Percentiles rank a stretch among this genome's conserved stretches.
These are phyloP conservation scores for Phymastichus coffea DNA, from an alignment of 1,140 invertebrate genomes.

Conservation along the genomic window DNA sequence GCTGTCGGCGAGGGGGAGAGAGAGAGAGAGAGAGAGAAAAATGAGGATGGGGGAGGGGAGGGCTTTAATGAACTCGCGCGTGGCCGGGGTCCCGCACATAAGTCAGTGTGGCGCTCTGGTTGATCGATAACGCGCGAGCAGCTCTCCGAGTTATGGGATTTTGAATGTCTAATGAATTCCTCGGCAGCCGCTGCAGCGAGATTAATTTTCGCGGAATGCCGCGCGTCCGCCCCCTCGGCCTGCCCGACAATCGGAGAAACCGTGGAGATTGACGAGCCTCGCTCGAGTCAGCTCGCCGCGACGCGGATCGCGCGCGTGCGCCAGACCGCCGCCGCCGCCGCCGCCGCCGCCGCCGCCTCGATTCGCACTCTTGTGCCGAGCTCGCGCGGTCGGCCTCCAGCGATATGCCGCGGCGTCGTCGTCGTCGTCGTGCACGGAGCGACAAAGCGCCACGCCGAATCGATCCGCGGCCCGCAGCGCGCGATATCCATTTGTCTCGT, in stretches of 20 bases:
- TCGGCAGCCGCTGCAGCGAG: background rate
- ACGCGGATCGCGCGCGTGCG: background rate
- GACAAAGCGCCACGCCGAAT: too few species aligned
- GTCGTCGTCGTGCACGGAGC: too few species aligned
- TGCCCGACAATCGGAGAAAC: slow-evolving; percentile 48
- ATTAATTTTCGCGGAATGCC: slow-evolving; percentile 4
- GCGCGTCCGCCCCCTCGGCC: slow-evolving; percentile 25
- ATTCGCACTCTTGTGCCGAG: too few species aligned
- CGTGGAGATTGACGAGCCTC: slow-evolving; percentile 35
- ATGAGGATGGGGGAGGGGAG: too few species aligned
- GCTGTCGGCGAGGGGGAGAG: too few species aligned
- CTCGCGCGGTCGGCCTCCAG: too few species aligned
- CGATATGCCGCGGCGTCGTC: too few species aligned
- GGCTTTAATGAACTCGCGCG: background rate
- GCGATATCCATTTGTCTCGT: too few species aligned
- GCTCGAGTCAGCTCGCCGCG: slow-evolving; percentile 9
- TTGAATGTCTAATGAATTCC: slow-evolving; percentile 20
- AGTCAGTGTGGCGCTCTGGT: background rate
- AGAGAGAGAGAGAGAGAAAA: too few species aligned
- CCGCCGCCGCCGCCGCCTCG: too few species aligned
- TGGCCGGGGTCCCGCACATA: background rate
- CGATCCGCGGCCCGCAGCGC: too few species aligned
- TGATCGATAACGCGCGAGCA: slow-evolving; percentile 2
- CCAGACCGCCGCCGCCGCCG: too few species aligned
- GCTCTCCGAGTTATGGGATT: background rate